These are phyloP conservation scores for Bufotes viridis DNA, from an alignment of 2,797 vertebrate species.

Conservation along the genomic window DNA sequence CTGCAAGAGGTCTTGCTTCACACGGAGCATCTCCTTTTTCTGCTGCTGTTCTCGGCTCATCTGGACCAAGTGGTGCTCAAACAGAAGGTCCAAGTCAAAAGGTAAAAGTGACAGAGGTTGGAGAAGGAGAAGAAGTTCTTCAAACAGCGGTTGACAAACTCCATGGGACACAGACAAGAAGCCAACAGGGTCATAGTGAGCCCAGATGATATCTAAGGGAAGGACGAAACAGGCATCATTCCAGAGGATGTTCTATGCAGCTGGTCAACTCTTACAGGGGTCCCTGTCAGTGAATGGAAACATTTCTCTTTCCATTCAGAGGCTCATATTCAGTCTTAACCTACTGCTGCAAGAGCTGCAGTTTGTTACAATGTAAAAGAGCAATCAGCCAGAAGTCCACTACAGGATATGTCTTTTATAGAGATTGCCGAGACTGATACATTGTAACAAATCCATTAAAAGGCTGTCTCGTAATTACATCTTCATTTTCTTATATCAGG, in stretches of 20 bases:
- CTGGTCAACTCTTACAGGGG: too few relatives aligned
- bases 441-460: too few relatives aligned
- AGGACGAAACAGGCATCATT: constrained; percentile 4
- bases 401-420: too few relatives aligned
- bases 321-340: too few relatives aligned
- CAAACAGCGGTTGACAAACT: constrained; percentile 85
- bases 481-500: too few relatives aligned
- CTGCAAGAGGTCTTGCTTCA: constrained; percentile 82
- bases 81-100: constrained; percentile 93
- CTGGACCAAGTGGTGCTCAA: constrained; percentile 88
- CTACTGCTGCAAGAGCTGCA: too few relatives aligned
- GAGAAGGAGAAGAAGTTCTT: constrained; percentile 92
- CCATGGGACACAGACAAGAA: constrained; percentile 89
- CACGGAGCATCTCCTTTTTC: constrained; percentile 89
- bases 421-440: too few relatives aligned
- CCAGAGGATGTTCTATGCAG: not conserved
- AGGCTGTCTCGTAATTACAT: too few relatives aligned
- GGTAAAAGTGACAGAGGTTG: constrained; percentile 95
- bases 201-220: constrained; percentile 82
- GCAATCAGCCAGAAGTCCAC: too few relatives aligned
- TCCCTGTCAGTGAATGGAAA: too few relatives aligned
- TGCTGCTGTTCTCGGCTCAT: constrained; percentile 87
- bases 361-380: too few relatives aligned
- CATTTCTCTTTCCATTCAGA: too few relatives aligned
- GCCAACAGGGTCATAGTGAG: constrained; percentile 90